Evolutionary conservation across 1,140 invertebrate species (phyloP), one percentile per base, ranked within the genome.

Genomic region (Hylaeus anthracinus): DNA sequence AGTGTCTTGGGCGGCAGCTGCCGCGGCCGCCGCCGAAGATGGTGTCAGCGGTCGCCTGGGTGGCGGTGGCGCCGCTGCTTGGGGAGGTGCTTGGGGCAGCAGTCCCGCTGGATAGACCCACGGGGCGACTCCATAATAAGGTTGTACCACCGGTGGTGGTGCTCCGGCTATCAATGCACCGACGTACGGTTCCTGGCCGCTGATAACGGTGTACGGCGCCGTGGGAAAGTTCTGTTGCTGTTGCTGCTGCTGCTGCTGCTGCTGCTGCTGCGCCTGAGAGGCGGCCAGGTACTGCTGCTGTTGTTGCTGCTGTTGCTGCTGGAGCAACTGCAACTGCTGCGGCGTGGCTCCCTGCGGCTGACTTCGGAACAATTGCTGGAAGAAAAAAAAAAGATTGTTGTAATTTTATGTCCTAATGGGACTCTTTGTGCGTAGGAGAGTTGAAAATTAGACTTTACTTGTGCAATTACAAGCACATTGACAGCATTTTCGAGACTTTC

Each of bases 161-260:
- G 95, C 97, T 88, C 95, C 94, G 85, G 96, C 95, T 84, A 95
- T 95, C 83, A 96, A 90, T 4, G 95, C 94, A 69, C 95, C 94
- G 26, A 95, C 94, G 88, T 96, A 96, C 3, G 95, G 95, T 79
- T 97, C 96, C 90, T 97, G 96, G 0, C 95, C 95, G 58, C 97
- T 95, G 92, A 98, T 98, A 87, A 98, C 97, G 77, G 98, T 97
- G 90, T 98, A 98, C 37, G 98, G 97, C 63, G 97, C 96, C 48
- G 92, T 96, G 94, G 83, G 96, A 95, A 93, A 96, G 95, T 85
- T 97, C 94, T 91, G 95, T 48, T 48, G 45, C 94, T 91, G 95
- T 48, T 48, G 45, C 95, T 92, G 94, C 94, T 93, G 94, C 88
- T 95, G 96, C 82, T 96, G 96, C 80, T 96, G 96, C 81, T 95